Conservation (phyloP, 2,113 vertebrate genomes). For the Sylvia atricapilla region DNA sequence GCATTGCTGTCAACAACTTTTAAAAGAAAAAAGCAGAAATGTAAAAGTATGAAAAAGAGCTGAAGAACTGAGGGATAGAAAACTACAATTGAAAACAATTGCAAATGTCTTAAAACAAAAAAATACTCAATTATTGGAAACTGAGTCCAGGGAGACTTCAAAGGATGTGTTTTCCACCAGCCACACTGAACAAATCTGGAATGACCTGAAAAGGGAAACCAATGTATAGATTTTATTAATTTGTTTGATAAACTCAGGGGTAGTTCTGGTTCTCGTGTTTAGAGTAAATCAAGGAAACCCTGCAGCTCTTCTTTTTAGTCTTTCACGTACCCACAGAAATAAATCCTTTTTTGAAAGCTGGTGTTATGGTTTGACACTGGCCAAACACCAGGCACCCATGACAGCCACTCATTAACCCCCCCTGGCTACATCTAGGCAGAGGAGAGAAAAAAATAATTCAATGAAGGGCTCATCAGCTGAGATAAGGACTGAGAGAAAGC, state of each 20-base stretch:
- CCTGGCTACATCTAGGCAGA: background rate
- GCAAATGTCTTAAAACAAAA: background rate
- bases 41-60: fast-evolving
- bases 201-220: background rate
- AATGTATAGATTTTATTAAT: background rate
- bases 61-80: background rate
- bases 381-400: background rate
- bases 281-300: background rate
- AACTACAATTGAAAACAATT: background rate
- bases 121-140: background rate
- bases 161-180: background rate
- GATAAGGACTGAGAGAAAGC: background rate
- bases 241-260: background rate
- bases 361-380: background rate
- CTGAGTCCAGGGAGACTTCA: background rate
- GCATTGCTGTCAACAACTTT: background rate
- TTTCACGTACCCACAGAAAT: background rate
- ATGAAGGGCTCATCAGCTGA: background rate
- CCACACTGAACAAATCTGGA: background rate
- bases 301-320: background rate
- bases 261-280: background rate
- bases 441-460: background rate
- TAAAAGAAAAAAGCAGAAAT: background rate
- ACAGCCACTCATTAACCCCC: background rate
- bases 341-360: background rate